Base-by-base conservation (phyloP, 1,140 invertebrate genomes). In the Drosophila willistoni region DNA sequence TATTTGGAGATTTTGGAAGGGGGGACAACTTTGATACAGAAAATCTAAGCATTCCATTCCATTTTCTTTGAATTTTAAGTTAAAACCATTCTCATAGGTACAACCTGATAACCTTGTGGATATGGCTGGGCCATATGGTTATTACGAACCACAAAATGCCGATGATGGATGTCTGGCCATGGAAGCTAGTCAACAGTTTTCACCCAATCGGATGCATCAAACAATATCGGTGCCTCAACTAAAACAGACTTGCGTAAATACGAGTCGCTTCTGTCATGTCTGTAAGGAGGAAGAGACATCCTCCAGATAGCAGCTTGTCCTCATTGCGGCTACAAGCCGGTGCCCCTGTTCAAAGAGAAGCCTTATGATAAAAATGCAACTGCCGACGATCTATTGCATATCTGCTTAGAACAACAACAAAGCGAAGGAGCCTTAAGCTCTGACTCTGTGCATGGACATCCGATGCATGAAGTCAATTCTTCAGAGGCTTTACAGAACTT, bases 251-350 rank as follows among this genome's bases (percentile, higher is more conserved):
- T 64, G 57, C 19, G 51, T 89, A 5, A 59, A 59, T 19, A 9
- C 19, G 7, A 56, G 25, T 5, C 71, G 84, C 1, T 17, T 34
- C 6, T 91, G 90, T 36, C 57, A 73, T 1, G 70, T 91, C 2
- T 91, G 90, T 41, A 72, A 85, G 19, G 81, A 77, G 65, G 85
- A 91, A 36, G 73, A n/a, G n/a, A n/a, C n/a, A n/a, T 91, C 5
- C 90, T 90, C 13, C 79, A 72, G 64, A 73, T 91, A 7, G 70
- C 86, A 0, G 81, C 90, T 0, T 91, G 90, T 73, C 86, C 90
- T 0, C 67, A 86, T n/a, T 91, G 90, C 25, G 84, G 84, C 22
- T 91, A 91, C 60, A 91, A 91, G 39, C 72, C 84, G 0, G 33
- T 90, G 12, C 90, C 90, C 0, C 34, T 69, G 2, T 78, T 77